Evolutionary conservation across 1,140 invertebrate species (phyloP), one percentile per base, ranked within the genome.

Genomic region (Drosophila micromelanica): DNA sequence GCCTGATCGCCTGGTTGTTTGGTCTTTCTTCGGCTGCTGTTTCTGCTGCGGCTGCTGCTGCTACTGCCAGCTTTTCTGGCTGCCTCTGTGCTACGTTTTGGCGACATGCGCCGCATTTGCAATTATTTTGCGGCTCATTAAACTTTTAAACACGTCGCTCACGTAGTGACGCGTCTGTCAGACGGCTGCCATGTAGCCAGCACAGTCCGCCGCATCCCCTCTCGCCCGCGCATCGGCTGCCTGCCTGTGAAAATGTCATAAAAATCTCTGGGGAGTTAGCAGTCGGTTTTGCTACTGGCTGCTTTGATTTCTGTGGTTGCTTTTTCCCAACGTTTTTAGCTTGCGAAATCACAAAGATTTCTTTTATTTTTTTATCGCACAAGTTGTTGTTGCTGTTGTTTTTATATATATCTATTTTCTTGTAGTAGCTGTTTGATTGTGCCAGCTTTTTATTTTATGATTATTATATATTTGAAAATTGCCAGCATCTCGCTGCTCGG

Each of bases 121-220:
- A 90, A 90, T 90, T 90, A 90, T 90, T 90, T 90, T 87, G 87
- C 74, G 87, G 87, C 87, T 91, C 90, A 91, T 91, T 91, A 91
- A 91, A 91, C 80, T 91, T 91, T 91, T 91, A 91, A 91, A 91
- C 90, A 91, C 89, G 90, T 91, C 82, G 78, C 79, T 80, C 90
- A 91, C 90, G 90, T 91, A 91, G 78, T 86, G 82, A 86, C 84
- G 82, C 82, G 84, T 89, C 81, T 86, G 81, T 89, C 82, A 86
- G 84, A 73, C 67, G 81, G 78, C 81, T 86, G 81, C 78, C 81
- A 86, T 87, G 81, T 89, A 87, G 63, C 64, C 75, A 51, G 67
- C 78, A 30, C 76, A 65, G 48, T n/a, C 52, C 17, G 49, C 69
- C 63, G 23, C 42, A 35, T 35, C 30, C 63, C 64, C 49, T 52